Evolutionary conservation across 37 sponge, comb jelly and placozoan species (phyloP), one percentile per base, ranked within the genome.

Genomic region (Aplysina aerophoba): DNA sequence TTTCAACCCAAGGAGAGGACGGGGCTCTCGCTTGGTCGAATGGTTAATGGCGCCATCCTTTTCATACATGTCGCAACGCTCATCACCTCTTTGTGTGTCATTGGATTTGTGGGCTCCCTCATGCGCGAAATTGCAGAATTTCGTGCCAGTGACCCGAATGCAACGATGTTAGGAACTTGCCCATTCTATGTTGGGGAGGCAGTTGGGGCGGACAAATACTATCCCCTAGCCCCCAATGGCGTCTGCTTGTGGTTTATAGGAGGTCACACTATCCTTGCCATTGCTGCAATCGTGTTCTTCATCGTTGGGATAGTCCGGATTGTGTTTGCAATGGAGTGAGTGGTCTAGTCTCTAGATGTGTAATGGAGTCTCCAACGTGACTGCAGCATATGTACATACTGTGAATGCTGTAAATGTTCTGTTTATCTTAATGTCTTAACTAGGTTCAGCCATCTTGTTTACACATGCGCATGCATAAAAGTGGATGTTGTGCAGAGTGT

Each of bases 251-350:
- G 63, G 37, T 50, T 81, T 15, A 34, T 82, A 0, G 75, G 25
- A 0, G 75, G 75, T 4, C 80, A 80, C 35, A 80, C 61, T 3
- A 61, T 89, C 30, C 11, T 89, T 35, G 87, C 77, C 34, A 17
- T 80, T 0, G 34, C 39, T 0, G 79, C 75, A 4, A 58, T 89
- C 19, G 77, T 59, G 4, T 84, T 88, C 82, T 34, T 84, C 19
- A 72, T 93, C 40, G 56, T 84, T 1, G 36, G 40, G 12, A 65
- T 89, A 21, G 31, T 87, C 64, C 58, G 90, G 73, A 68, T 35
- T 13, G 55, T 93, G 0, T 20, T 89, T 2, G 61, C 87, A 55
- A 68, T 55, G 14, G 61, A 93, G 93, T 93, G 50, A 92, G 93
- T 83, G 22, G 19, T 24, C 56, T 22, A 8, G 14, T 30, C n/a